Evolutionary conservation across 2,797 vertebrate genomes (phyloP).

Genomic region (Gobionotothen gibberifrons): DNA sequence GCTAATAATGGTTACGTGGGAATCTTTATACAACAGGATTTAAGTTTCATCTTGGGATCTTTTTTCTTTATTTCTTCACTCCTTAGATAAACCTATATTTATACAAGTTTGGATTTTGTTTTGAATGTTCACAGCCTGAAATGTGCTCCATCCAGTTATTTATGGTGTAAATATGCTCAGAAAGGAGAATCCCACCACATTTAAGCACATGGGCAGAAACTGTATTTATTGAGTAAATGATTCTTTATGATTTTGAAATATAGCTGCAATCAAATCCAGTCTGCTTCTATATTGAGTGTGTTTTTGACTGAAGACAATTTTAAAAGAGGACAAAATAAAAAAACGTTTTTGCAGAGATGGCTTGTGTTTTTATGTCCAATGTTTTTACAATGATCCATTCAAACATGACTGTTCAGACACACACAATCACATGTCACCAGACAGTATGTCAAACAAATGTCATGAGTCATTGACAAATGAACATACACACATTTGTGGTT

Average conservation of each 20-base stretch:
- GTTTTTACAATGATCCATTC: neutral
- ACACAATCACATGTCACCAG: neutral
- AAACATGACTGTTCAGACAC: neutral
- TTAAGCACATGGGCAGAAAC: constrained; percentile 91
- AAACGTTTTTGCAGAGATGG: constrained; percentile 60
- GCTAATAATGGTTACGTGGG: constrained; percentile 40
- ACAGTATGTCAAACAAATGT: neutral
- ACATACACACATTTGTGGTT: too few species aligned
- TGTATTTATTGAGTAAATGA: constrained; percentile 97
- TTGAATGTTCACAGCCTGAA: constrained; percentile 85
- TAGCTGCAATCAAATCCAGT: constrained; percentile 84
- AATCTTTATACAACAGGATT: constrained; percentile 48
- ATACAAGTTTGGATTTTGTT: constrained; percentile 83
- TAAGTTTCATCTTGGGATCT: constrained; percentile 12
- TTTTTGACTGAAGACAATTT: constrained; percentile 67
- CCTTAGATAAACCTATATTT: constrained; percentile 81
- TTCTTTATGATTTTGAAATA: constrained; percentile 91
- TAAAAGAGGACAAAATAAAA: constrained; percentile 63
- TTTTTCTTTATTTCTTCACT: constrained; percentile 21
- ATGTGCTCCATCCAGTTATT: constrained; percentile 92
- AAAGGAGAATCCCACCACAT: constrained; percentile 66
- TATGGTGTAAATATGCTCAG: constrained; percentile 91
- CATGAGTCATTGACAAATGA: neutral
- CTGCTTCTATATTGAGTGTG: constrained; percentile 69
- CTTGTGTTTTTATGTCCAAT: neutral